A percentile compares a stretch with the other conserved stretches of the same genome.
These are phyloP conservation scores for Idaea straminata DNA, from an alignment of 2,888 invertebrate genomes.

Conservation along the genomic window DNA sequence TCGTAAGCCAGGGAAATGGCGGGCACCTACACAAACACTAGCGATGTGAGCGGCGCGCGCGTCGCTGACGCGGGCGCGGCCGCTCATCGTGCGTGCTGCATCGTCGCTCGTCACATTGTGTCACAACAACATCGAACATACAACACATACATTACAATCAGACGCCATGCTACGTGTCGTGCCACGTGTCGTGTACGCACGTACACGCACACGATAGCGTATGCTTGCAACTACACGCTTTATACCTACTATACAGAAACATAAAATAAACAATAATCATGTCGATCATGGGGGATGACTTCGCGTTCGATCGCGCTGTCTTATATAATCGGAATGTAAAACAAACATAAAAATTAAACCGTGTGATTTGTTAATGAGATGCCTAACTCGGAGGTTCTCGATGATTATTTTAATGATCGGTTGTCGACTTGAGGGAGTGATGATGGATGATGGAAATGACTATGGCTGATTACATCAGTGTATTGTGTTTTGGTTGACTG, in stretches of 20 bases:
- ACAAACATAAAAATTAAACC: constrained; percentile 49
- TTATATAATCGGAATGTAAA: constrained; percentile 42
- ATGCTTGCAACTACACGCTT: constrained; percentile 62
- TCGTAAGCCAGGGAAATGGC: constrained; percentile 99
- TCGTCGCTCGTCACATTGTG: constrained; percentile 42
- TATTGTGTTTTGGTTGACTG: constrained; percentile 64
- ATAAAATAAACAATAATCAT: constrained; percentile 62
- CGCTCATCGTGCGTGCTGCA: constrained; percentile 21
- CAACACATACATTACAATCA: constrained; percentile 47
- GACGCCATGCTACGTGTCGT: constrained; percentile 27
- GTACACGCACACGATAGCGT: constrained; percentile 36
- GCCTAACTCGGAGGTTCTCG: constrained; percentile 13
- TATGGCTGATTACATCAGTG: constrained; percentile 58
- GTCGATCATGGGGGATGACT: constrained; percentile 64
- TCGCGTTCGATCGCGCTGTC: constrained; percentile 40
- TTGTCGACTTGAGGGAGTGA: constrained; percentile 25
- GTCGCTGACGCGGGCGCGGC: constrained; percentile 30
- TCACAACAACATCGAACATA: constrained; percentile 73
- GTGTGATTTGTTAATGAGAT: constrained; percentile 41
- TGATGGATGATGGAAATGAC: constrained; percentile 39
- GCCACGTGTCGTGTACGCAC: too few species aligned
- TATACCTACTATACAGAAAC: constrained; percentile 63
- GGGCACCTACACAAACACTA: constrained; percentile 90
- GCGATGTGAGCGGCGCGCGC: constrained; percentile 66
- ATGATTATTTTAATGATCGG: constrained; percentile 34